Conservation (phyloP, 2,797 vertebrate genomes). For the Cephalopachus bancanus region DNA sequence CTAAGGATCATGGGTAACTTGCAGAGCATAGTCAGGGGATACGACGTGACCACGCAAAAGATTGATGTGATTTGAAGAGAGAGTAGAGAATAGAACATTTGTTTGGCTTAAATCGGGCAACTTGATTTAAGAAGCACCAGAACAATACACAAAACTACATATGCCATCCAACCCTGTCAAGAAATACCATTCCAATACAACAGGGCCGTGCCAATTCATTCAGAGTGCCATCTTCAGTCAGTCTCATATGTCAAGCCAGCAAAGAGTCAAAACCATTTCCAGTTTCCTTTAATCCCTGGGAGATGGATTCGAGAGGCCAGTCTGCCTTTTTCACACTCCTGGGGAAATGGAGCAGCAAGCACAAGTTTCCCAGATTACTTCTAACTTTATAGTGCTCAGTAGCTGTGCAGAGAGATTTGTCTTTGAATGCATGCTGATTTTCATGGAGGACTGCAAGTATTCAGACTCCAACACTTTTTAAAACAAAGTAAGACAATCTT, state of each 20-base stretch:
- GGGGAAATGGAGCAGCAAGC: conserved; percentile 48
- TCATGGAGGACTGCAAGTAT: conserved; percentile 32
- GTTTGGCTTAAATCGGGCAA: conserved; percentile 76
- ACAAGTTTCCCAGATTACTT: neutral
- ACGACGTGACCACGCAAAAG: conserved; percentile 33
- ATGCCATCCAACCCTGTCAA: conserved; percentile 64
- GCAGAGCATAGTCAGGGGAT: neutral
- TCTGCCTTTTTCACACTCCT: conserved; percentile 61
- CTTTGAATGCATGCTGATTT: conserved; percentile 35
- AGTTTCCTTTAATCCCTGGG: conserved; percentile 52
- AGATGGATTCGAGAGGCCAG: conserved; percentile 59
- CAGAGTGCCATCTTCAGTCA: conserved; percentile 63
- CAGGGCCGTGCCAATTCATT: conserved; percentile 59
- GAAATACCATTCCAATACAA: conserved; percentile 55
- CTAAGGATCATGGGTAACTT: neutral
- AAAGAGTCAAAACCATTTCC: conserved; percentile 68
- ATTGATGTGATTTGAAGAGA: conserved; percentile 48
- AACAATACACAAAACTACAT: conserved; percentile 79
- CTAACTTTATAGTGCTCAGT: conserved; percentile 49
- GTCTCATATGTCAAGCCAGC: conserved; percentile 62
- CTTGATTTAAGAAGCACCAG: conserved; percentile 74
- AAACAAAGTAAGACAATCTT: conserved; percentile 50
- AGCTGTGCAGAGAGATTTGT: neutral
- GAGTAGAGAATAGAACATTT: conserved; percentile 64
- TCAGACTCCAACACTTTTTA: conserved; percentile 32